Conservation (phyloP, 2,113 vertebrate genomes). For the Hymenochirus boettgeri region DNA sequence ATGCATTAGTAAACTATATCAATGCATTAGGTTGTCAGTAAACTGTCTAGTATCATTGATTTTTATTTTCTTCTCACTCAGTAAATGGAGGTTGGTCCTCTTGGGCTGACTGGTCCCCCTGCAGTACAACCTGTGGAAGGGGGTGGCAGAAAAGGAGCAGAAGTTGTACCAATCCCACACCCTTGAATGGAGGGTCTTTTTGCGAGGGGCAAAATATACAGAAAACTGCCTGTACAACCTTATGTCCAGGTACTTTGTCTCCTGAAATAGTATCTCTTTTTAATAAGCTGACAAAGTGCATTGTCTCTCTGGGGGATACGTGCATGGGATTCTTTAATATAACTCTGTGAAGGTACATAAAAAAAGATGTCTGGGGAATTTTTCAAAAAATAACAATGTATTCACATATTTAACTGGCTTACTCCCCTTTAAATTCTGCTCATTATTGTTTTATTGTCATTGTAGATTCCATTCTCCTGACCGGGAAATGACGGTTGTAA, state of each 20-base stretch:
- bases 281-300: too few relatives aligned
- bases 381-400: too few relatives aligned
- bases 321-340: too few relatives aligned
- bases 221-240: constrained; percentile 97
- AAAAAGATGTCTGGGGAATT: too few relatives aligned
- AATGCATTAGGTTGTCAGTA: neutral
- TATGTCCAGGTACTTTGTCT: constrained; percentile 83
- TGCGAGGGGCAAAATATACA: constrained; percentile 97
- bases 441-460: too few relatives aligned
- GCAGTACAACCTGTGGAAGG: constrained; percentile 92
- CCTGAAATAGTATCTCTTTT: neutral
- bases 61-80: neutral
- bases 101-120: constrained; percentile 96
- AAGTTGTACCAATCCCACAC: constrained; percentile 96
- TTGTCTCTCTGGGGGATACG: too few relatives aligned
- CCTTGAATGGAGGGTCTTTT: constrained; percentile 94
- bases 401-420: too few relatives aligned
- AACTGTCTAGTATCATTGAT: neutral
- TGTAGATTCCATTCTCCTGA: too few relatives aligned
- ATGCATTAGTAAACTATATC: too few relatives aligned
- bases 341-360: too few relatives aligned
- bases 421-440: too few relatives aligned
- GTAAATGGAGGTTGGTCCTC: constrained; percentile 76
- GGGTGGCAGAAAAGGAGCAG: constrained; percentile 98
- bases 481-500: too few relatives aligned